Evolutionary conservation across 2,113 vertebrate genomes (phyloP).

Genomic region (Lanius ludovicianus): DNA sequence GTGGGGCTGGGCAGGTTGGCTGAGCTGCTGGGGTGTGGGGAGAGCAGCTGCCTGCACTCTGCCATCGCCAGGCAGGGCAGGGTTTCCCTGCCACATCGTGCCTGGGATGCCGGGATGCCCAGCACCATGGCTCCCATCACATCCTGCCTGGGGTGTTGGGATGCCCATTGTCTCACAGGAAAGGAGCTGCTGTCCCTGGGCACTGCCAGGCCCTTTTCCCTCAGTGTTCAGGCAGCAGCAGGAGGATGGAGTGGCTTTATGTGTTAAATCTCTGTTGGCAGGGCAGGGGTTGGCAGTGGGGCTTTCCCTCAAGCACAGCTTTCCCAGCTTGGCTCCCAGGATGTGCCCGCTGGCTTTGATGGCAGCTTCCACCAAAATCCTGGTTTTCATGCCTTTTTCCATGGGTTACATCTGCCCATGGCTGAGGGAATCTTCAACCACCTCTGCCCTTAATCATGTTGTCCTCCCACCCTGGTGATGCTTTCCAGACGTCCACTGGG

Average conservation of each 20-base stretch:
- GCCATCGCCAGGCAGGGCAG: accelerated
- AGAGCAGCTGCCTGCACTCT: neutral
- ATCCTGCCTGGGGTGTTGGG: accelerated
- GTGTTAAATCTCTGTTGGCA: neutral
- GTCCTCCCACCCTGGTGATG: neutral
- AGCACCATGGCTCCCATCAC: neutral
- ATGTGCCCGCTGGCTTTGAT: neutral
- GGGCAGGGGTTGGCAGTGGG: neutral
- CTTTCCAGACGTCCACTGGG: neutral
- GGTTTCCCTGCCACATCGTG: accelerated
- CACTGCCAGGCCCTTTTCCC: neutral
- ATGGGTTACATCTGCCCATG: accelerated
- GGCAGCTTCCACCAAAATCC: neutral
- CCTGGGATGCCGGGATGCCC: neutral
- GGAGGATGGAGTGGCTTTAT: neutral
- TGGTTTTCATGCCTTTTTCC: neutral
- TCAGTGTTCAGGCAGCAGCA: accelerated
- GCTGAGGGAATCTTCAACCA: accelerated
- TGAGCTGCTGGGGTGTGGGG: neutral
- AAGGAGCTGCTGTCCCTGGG: neutral
- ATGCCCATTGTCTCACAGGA: neutral
- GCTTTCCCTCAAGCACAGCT: neutral
- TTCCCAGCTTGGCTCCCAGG: neutral
- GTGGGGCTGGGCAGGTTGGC: neutral
- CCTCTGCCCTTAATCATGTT: accelerated